phyloP scores from a whole-genome alignment of 2,888 invertebrate species.

The Druceiella hillmani region DNA sequence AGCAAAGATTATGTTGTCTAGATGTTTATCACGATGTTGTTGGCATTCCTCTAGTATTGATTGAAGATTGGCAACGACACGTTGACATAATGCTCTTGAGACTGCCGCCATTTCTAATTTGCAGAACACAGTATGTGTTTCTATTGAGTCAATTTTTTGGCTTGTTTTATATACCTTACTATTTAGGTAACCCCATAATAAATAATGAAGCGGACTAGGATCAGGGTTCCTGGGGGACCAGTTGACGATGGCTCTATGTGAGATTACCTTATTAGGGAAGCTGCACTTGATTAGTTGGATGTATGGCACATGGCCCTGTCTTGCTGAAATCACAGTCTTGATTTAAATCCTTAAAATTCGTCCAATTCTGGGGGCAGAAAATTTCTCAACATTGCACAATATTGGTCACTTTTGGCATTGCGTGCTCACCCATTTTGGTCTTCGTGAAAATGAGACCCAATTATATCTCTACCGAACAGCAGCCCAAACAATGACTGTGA shows the following conservation, averaged over 20 bases:
- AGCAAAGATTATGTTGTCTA: too few species aligned
- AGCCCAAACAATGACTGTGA: constrained; percentile 11
- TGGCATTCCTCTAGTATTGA: too few species aligned
- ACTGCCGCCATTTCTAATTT: too few species aligned
- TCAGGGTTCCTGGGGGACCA: constrained; percentile 20
- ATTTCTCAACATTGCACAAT: constrained; percentile 22
- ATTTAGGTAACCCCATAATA: constrained; percentile 18
- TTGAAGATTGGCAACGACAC: too few species aligned
- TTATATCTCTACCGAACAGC: constrained; percentile 7
- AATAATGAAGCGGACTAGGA: constrained; percentile 12
- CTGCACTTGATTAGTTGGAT: constrained; percentile 15
- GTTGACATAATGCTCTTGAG: too few species aligned
- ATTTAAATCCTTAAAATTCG: constrained; percentile 14
- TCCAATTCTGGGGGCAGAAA: constrained; percentile 21
- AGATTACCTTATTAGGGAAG: constrained; percentile 18
- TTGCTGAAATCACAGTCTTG: constrained; percentile 22
- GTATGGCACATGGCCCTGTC: constrained; percentile 22
- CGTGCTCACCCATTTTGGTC: constrained; percentile 15
- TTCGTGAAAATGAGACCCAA: constrained; percentile 14
- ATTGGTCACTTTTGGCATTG: constrained; percentile 23
- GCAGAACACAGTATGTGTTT: too few species aligned
- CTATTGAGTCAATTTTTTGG: too few species aligned
- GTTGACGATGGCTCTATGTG: constrained; percentile 20
- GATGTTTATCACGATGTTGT: too few species aligned
- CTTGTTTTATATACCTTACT: too few species aligned